Conservation (phyloP, 2,113 vertebrate genomes). For the Corythaeola cristata region DNA sequence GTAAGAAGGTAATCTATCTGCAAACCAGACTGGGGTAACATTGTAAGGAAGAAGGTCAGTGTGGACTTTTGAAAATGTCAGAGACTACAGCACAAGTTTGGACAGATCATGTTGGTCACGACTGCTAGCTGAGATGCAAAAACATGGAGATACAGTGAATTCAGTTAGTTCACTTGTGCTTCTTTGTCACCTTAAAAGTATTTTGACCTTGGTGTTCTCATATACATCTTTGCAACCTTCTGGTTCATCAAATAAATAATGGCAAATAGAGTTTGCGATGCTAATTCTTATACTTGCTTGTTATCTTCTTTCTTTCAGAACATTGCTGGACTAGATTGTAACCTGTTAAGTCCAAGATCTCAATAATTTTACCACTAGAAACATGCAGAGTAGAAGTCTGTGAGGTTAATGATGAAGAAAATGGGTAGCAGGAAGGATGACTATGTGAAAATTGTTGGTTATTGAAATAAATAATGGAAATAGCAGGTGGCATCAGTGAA, state of each 20-base stretch:
- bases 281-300: not conserved
- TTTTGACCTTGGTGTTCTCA: not conserved
- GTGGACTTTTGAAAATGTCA: not conserved
- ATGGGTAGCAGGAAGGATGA: not conserved
- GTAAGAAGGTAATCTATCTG: not conserved
- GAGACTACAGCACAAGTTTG: not conserved
- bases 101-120: not conserved
- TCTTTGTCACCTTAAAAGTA: not conserved
- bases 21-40: not conserved
- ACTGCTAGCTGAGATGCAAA: not conserved
- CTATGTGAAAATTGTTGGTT: not conserved
- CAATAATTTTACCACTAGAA: not conserved
- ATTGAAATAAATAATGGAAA: conserved; percentile 26
- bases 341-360: not conserved
- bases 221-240: not conserved
- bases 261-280: not conserved
- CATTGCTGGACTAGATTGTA: not conserved
- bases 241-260: not conserved
- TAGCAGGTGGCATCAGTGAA: not conserved
- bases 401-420: conserved; percentile 28
- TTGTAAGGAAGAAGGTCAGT: not conserved
- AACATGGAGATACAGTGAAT: not conserved
- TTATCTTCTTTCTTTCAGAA: not conserved
- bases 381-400: not conserved
- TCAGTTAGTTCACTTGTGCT: not conserved